Conservation (phyloP, 2,888 invertebrate genomes). For the Cosmorhoe ocellata region DNA sequence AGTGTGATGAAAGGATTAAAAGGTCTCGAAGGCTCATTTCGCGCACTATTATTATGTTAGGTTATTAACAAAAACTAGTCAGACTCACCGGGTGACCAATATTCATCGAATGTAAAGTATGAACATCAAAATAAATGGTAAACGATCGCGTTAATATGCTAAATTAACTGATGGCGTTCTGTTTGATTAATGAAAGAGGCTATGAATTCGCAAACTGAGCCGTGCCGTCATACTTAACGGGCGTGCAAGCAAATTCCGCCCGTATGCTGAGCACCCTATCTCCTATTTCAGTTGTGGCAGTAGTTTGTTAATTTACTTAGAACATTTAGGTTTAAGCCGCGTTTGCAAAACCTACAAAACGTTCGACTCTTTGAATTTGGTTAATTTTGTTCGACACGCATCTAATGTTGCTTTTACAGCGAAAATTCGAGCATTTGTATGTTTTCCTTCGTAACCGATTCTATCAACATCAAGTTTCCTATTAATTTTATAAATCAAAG, state of each 20-base stretch:
- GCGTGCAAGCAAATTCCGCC: constrained; percentile 15
- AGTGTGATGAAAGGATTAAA: too few species aligned
- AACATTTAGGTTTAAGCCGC: constrained; percentile 15
- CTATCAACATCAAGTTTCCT: not conserved
- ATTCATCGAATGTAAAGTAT: too few species aligned
- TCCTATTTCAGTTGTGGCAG: constrained; percentile 11
- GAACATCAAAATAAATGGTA: constrained; percentile 18
- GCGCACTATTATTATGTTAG: too few species aligned
- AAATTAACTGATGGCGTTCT: constrained; percentile 37
- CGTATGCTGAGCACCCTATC: constrained; percentile 5
- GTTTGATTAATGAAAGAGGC: constrained; percentile 36
- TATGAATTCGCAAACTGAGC: constrained; percentile 19
- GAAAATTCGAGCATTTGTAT: constrained; percentile 11
- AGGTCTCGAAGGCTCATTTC: too few species aligned
- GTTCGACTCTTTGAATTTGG: constrained; percentile 27
- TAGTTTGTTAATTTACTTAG: constrained; percentile 1
- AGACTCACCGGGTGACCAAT: too few species aligned
- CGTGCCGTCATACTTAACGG: constrained; percentile 2
- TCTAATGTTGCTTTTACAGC: constrained; percentile 12
- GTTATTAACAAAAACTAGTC: too few species aligned
- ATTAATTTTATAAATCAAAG: not conserved
- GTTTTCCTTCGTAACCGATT: constrained; percentile 10
- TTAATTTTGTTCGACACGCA: constrained; percentile 28
- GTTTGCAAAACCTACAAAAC: constrained; percentile 30
- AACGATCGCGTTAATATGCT: constrained; percentile 19